These are phyloP conservation scores for Panzeria rudis DNA, from an alignment of 2,888 invertebrate species.

Conservation along the genomic window DNA sequence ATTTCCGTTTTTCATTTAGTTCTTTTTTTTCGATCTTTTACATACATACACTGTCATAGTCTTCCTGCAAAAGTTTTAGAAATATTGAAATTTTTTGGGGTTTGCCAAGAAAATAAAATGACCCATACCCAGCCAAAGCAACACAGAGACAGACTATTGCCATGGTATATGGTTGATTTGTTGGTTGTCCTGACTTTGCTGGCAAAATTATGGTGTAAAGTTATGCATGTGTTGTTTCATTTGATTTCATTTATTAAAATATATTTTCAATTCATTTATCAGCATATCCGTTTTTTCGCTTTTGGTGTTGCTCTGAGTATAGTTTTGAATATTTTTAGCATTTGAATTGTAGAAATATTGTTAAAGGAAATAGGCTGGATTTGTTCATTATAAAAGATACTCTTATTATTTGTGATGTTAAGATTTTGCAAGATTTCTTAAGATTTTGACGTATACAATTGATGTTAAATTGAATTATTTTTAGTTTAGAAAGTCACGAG, in stretches of 20 bases:
- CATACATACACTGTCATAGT: background rate
- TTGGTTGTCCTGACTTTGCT: constrained; percentile 59
- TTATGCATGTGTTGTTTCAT: constrained; percentile 74
- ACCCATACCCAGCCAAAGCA: constrained; percentile 14
- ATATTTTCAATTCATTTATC: constrained; percentile 74
- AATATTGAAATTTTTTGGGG: constrained; percentile 65
- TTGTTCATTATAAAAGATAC: background rate
- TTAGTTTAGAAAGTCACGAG: constrained; percentile 76
- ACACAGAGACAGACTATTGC: background rate
- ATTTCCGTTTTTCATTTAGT: constrained; percentile 74
- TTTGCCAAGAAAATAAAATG: constrained; percentile 51
- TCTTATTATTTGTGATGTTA: constrained; percentile 2
- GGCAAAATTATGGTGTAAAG: constrained; percentile 17
- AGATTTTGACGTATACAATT: constrained; percentile 20
- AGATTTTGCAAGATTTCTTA: constrained; percentile 20
- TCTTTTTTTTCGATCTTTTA: constrained; percentile 13
- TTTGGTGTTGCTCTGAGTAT: constrained; percentile 11
- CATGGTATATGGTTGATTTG: constrained; percentile 29
- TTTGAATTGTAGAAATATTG: constrained; percentile 17
- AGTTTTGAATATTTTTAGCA: constrained; percentile 27
- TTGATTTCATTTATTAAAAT: constrained; percentile 73
- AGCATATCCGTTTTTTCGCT: constrained; percentile 65
- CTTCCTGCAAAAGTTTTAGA: constrained; percentile 38
- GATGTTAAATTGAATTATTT: constrained; percentile 78
- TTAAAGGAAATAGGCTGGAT: constrained; percentile 52